Conservation (phyloP, 1,140 invertebrate species). For the Chionoecetes opilio region DNA sequence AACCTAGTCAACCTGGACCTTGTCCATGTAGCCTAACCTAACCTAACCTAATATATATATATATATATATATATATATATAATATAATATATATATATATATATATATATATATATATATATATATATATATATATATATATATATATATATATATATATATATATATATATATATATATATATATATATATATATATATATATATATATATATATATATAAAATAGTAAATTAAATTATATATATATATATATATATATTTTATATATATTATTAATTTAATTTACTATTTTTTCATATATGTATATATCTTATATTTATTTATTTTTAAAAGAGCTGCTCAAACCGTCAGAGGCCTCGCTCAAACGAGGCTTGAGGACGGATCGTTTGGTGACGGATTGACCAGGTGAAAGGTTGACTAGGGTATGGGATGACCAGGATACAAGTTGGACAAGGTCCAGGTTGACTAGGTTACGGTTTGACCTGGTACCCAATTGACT, state of each 20-base stretch:
- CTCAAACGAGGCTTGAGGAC: background rate
- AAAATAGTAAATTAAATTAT: background rate
- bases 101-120: conserved; percentile 32
- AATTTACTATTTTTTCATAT: background rate
- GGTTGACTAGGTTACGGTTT: too few relatives aligned
- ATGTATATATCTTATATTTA: too few relatives aligned
- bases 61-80: conserved; percentile 32
- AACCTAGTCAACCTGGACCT: too few relatives aligned
- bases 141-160: conserved; percentile 32
- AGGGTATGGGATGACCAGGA: too few relatives aligned
- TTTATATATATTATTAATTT: background rate
- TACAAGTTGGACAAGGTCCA: too few relatives aligned
- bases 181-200: background rate
- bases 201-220: background rate
- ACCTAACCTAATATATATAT: conserved; percentile 32
- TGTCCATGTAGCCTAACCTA: too few relatives aligned
- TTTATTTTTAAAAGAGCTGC: too few relatives aligned
- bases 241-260: conserved; percentile 32
- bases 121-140: conserved; percentile 32
- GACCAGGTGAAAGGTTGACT: too few relatives aligned
- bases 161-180: conserved; percentile 32
- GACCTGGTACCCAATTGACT: too few relatives aligned
- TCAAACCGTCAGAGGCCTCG: background rate
- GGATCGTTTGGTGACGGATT: too few relatives aligned
- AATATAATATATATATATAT: background rate